Percentiles rank a stretch among this genome's conserved stretches.
Evolutionary conservation across 2,797 vertebrate genomes (phyloP).

Genomic region (Syncerus caffer): DNA sequence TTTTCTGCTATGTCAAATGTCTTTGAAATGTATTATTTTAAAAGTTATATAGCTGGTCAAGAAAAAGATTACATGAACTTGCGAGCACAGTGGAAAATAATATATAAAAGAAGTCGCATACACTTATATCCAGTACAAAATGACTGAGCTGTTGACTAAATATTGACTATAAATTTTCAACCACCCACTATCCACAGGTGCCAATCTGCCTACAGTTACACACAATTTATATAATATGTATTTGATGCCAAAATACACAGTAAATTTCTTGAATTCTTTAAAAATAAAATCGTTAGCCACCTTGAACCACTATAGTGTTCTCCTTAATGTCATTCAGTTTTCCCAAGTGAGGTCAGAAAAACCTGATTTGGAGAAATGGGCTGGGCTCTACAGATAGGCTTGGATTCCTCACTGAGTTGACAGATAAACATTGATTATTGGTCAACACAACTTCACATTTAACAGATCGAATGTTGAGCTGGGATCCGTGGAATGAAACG

Average conservation of each 20-base stretch:
- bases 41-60: neutral
- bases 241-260: conserved; percentile 31
- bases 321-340: neutral
- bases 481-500: neutral
- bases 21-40: conserved; percentile 1
- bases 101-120: conserved; percentile 22
- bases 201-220: conserved; percentile 30
- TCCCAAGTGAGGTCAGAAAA: neutral
- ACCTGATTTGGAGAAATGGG: neutral
- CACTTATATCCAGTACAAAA: conserved; percentile 20
- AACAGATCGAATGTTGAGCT: neutral
- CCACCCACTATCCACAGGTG: conserved; percentile 50
- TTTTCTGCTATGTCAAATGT: neutral
- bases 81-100: neutral
- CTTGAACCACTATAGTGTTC: neutral
- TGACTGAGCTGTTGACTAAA: conserved; percentile 56
- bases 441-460: neutral
- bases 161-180: conserved; percentile 59
- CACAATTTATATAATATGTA: conserved; percentile 1
- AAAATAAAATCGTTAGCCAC: neutral
- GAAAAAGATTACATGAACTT: conserved; percentile 1
- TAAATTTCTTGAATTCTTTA: conserved; percentile 12
- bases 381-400: neutral
- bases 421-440: neutral
- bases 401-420: neutral